Base-by-base conservation (phyloP, 2,888 invertebrate species). In the Archips crataeganus region DNA sequence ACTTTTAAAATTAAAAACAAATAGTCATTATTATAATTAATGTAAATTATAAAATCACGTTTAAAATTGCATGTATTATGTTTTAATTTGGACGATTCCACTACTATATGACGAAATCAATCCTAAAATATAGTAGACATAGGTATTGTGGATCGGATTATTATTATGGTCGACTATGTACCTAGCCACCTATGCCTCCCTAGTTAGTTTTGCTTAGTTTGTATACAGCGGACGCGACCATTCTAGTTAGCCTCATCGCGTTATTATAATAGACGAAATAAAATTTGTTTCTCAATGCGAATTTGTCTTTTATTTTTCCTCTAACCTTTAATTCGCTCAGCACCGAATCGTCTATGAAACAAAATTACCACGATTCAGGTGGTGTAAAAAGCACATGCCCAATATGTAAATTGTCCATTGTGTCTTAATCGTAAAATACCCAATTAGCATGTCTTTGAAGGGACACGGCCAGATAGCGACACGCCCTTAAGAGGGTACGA, bases 241-340 rank as follows among this genome's bases (percentile, higher is more conserved):
- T 34, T 15, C 51, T 65, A 49, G 65, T 51, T 65, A 49, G 49
- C 36, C 49, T 36, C 51, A 65, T 65, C 36, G 49, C 65, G 51
- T 65, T 32, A 57, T n/a, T 57, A 47, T 49, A 51, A 65, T 65
- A 65, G 65, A 65, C 36, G 65, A 65, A 57, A 65, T 65, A 65
- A 65, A 65, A 65, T 36, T 47, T 49, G 51, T 65, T 65, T 65
- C 34, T 36, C 36, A 51, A 65, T 32, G 65, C 65, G 51, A 49
- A 69, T 36, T 47, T n/a, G 10, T 11, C 8, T 69, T 69, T 60
- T 61, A 36, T 45, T 69, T 23, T 9, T n/a, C 49, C 49, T n/a
- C 1, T n/a, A 11, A n/a, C 45, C 45, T 45, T 10, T 45, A 45
- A 45, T 23, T 23, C 23, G 23, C 23, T 23, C 23, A 23, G 23